Base-by-base conservation (phyloP, 2,888 invertebrate species). In the Eurois occulta region DNA sequence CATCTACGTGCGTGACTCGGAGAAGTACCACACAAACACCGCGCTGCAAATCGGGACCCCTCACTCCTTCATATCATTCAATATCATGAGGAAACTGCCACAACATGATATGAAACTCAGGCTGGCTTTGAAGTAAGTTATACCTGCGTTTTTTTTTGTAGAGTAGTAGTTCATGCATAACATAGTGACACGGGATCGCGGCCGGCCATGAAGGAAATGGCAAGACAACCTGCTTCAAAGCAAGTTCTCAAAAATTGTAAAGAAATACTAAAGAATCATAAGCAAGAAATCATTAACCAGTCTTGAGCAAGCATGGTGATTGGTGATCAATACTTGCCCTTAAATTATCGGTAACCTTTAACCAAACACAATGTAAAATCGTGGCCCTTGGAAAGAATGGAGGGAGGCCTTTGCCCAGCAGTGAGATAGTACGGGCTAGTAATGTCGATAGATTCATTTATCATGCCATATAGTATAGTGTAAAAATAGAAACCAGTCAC, bases 31-130 rank as follows among this genome's bases (percentile, higher is more conserved):
- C 88, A 96, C 98, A 77, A 97, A 98, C 87, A 95, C 98, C 11
- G 98, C 98, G 1, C 91, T 99, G 75, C 98, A 99, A 93, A 97
- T 99, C 86, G 98, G 98, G n/a, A 97, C 98, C 70, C 98, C 98
- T 0, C 98, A 98, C 93, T 98, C 98, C 0, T 98, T 98, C 92
- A 96, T 98, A 79, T 98, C 98, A 8, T 94, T 98, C 74, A 98
- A 97, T 89, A 98, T 99, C 87, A 98, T 98, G 73, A 98, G 98
- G 90, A 99, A 99, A 94, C 97, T 99, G 94, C 97, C 98, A 41
- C 98, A 98, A 85, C 97, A 98, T 74, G 98, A 99, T 88, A 95
- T 98, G 89, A 98, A 98, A 93, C 91, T 99, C 41, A 97, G 98
- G 89, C 95, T 98, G 77, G 97, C 98, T 72, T 92, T 98, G 58